Evolutionary conservation across 1,140 invertebrate genomes (phyloP).

Genomic region (Lepidostoma basale): DNA sequence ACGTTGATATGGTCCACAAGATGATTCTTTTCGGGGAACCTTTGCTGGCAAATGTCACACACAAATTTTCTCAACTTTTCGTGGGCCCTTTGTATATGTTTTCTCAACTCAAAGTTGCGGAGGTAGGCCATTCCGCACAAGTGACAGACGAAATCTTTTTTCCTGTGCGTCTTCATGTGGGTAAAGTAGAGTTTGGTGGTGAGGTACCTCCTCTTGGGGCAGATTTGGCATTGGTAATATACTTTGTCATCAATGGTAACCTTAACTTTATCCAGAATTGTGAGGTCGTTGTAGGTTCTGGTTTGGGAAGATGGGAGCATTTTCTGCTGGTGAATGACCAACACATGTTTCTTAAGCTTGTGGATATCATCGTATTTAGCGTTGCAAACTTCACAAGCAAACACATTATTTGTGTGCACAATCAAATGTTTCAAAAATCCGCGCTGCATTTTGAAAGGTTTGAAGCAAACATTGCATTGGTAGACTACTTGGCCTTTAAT

Average conservation of each 20-base stretch:
- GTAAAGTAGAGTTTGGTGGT: conserved; percentile 65
- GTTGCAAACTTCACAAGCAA: conserved; percentile 5
- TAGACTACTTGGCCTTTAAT: conserved; percentile 59
- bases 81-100: conserved; percentile 59
- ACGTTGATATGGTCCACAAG: conserved; percentile 63
- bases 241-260: conserved; percentile 55
- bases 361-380: not conserved
- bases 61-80: conserved; percentile 60
- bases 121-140: conserved; percentile 45
- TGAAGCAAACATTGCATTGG: conserved; percentile 38
- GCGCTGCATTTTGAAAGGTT: conserved; percentile 32
- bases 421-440: conserved; percentile 61
- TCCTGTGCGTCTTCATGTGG: conserved; percentile 63
- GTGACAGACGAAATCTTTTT: conserved; percentile 39
- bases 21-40: conserved; percentile 54
- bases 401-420: conserved; percentile 71
- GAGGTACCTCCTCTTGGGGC: conserved; percentile 65
- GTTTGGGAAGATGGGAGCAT: not conserved
- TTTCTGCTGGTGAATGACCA: not conserved
- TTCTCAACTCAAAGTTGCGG: conserved; percentile 12
- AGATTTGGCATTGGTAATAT: conserved; percentile 64
- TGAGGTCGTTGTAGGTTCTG: conserved; percentile 34
- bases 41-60: conserved; percentile 55
- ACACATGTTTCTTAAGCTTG: conserved; percentile 11
- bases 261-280: conserved; percentile 52